These are phyloP conservation scores for Lutjanus campechanus DNA, from an alignment of 2,797 vertebrate species.

Conservation along the genomic window DNA sequence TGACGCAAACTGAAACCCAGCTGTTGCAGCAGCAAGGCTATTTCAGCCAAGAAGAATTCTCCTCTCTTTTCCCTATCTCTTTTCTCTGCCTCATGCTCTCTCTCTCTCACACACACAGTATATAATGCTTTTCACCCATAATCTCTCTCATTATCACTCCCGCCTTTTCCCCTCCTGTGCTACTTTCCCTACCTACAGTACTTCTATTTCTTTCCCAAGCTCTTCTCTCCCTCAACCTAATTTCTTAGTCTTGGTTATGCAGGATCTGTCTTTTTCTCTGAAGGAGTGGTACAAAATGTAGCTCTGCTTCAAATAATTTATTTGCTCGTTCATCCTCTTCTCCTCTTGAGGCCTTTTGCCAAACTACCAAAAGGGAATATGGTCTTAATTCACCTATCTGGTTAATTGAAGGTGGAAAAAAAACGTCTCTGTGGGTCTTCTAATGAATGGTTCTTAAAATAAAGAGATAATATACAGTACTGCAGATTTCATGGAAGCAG, in stretches of 20 bases:
- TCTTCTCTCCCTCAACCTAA: conserved; percentile 14
- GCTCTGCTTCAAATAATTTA: conserved; percentile 68
- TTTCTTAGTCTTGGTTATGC: conserved; percentile 23
- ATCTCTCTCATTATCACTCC: conserved; percentile 22
- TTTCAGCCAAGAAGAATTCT: conserved; percentile 28
- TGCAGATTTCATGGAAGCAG: conserved; percentile 20
- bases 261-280: conserved; percentile 30
- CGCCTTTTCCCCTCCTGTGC: neutral
- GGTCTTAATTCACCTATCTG: conserved; percentile 50
- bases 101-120: conserved; percentile 8
- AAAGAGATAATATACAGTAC: conserved; percentile 15
- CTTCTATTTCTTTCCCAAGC: conserved; percentile 22
- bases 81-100: neutral
- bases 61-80: conserved; percentile 17
- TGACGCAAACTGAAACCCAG: conserved; percentile 30
- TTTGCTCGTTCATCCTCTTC: conserved; percentile 44
- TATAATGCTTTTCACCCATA: conserved; percentile 22
- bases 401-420: conserved; percentile 54
- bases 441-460: conserved; percentile 29
- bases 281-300: conserved; percentile 40
- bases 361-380: conserved; percentile 46
- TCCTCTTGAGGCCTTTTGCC: conserved; percentile 34
- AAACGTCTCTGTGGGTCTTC: conserved; percentile 15
- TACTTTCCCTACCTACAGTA: conserved; percentile 18
- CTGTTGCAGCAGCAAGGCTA: conserved; percentile 38